Evolutionary conservation across 2,888 invertebrate species (phyloP).

Genomic region (Mimumesa dahlbomi): DNA sequence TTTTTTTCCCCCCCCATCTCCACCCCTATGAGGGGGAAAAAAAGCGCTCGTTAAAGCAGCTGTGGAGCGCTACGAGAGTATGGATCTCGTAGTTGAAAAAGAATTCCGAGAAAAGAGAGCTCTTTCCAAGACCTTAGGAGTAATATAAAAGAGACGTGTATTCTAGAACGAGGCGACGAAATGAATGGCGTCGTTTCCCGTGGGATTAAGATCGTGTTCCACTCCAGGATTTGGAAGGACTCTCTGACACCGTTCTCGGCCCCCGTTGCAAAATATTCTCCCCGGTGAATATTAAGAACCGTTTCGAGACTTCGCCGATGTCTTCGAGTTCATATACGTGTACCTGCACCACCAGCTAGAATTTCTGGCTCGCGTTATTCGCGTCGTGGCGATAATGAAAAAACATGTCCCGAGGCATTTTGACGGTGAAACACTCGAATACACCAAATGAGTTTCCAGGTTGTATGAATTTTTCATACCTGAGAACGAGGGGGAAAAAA

Average conservation of each 20-base stretch:
- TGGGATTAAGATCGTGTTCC: conserved; percentile 49
- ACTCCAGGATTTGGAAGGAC: conserved; percentile 32
- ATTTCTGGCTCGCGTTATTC: too few relatives aligned
- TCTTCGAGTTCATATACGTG: too few relatives aligned
- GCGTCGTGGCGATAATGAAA: too few relatives aligned
- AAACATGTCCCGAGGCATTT: too few relatives aligned
- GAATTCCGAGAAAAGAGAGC: conserved; percentile 12
- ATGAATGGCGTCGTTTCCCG: conserved; percentile 47
- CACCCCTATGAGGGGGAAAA: conserved; percentile 28
- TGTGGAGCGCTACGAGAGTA: conserved; percentile 24
- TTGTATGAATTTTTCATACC: too few relatives aligned
- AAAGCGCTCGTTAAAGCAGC: conserved; percentile 48
- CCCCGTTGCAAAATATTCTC: conserved; percentile 13
- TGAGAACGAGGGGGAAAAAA: too few relatives aligned
- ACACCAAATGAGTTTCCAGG: too few relatives aligned
- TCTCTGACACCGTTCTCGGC: conserved; percentile 1
- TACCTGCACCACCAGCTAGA: too few relatives aligned
- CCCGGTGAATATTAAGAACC: conserved; percentile 37
- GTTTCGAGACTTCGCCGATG: conserved; percentile 9
- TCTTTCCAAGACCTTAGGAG: conserved; percentile 24
- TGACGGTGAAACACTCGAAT: too few relatives aligned
- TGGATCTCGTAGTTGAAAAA: conserved; percentile 27
- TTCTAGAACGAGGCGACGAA: conserved; percentile 39
- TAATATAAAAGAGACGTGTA: conserved; percentile 24
- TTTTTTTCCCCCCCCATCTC: not conserved